These are phyloP conservation scores for Gortyna flavago DNA, from an alignment of 2,888 invertebrate genomes.

Conservation along the genomic window DNA sequence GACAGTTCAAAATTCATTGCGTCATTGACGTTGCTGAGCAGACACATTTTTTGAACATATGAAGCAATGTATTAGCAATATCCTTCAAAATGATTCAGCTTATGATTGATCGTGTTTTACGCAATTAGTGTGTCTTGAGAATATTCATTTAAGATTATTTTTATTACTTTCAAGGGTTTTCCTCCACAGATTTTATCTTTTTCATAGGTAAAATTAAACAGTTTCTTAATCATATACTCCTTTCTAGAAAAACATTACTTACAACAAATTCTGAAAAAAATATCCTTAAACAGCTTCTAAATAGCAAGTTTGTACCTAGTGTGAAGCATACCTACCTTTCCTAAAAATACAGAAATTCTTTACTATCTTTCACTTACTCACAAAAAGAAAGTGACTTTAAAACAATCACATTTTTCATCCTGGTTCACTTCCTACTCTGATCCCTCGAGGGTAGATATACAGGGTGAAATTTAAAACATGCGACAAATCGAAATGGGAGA, in stretches of 20 bases:
- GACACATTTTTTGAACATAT: no score
- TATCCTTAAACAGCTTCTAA: no score
- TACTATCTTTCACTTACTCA: not conserved
- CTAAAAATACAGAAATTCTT: no score
- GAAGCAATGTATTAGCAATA: no score
- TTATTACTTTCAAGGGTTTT: not conserved
- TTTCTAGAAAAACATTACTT: not conserved
- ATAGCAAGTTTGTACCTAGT: not conserved
- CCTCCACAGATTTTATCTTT: not conserved
- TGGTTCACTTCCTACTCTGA: no score
- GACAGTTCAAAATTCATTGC: not conserved
- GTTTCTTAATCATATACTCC: not conserved
- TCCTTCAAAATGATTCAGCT: no score
- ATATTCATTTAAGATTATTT: constrained; percentile 1
- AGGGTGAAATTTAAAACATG: no score
- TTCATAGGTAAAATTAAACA: not conserved
- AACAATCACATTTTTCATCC: no score
- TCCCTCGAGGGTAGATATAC: no score
- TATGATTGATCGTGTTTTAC: not conserved
- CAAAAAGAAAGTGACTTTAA: not conserved
- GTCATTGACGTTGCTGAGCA: no score
- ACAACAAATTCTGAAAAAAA: not conserved
- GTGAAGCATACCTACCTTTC: no score
- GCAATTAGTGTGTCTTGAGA: not conserved
- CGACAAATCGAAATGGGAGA: no score